Base-by-base conservation (phyloP, 1,140 invertebrate genomes). In the Cyrtorhinus lividipennis region DNA sequence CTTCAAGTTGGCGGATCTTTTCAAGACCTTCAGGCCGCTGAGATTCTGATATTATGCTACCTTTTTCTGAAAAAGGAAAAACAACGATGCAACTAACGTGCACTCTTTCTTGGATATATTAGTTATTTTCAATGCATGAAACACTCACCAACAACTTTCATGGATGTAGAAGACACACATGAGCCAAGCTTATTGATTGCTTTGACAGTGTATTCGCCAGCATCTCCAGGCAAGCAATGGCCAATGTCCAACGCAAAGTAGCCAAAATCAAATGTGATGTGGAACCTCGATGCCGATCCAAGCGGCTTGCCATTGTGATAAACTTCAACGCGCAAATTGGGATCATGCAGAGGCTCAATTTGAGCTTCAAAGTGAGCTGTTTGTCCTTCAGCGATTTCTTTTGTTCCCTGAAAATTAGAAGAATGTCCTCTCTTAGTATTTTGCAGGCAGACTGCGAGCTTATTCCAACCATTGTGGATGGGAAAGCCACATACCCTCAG, bases 21-120 rank as follows among this genome's bases (percentile, higher is more conserved):
- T 95, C 90, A 69, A 95, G 80, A 66, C 94, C 94, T 78, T 97
- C 93, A 3, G 95, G 95, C 72, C 95, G 82, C 76, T 95, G 92
- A 27, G 93, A 91, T 69, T 98, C 95, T 68, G 86, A 78, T 72
- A 97, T 94, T 66, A 98, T 91, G 67, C 81, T 89, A 61, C 90
- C 87, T 71, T 88, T 87, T 62, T 87, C 70, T 71, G 45, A 10
- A 71, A 60, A 57, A 62, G 65, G n/a, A n/a, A 38, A 38, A 38
- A 38, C 15, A 38, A 38, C 30, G 30, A 23, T 24, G 62, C n/a
- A n/a, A n/a, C n/a, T n/a, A n/a, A n/a, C n/a, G n/a, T n/a, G n/a
- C n/a, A n/a, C n/a, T n/a, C n/a, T n/a, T n/a, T n/a, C n/a, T n/a
- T n/a, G n/a, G n/a, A n/a, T n/a, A n/a, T n/a, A n/a, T n/a, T n/a